A percentile compares a stretch with the other conserved stretches of the same genome.
These are phyloP conservation scores for Rambutsinella grinnellia DNA, from an alignment of 2,888 invertebrate species.

Conservation along the genomic window DNA sequence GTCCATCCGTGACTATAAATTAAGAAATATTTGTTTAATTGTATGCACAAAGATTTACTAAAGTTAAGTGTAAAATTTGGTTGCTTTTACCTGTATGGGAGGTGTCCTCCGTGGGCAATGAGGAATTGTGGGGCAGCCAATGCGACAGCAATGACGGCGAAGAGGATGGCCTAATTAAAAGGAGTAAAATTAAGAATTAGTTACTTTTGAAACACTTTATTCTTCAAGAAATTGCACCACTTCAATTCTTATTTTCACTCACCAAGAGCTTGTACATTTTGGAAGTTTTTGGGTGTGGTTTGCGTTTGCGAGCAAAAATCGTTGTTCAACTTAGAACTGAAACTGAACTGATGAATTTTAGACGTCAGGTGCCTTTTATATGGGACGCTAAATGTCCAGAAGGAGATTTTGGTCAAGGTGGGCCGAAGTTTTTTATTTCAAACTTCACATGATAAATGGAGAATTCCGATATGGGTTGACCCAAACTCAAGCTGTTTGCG, in stretches of 20 bases:
- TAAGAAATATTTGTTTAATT: background rate
- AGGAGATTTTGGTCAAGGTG: conserved; percentile 8
- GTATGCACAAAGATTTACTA: background rate
- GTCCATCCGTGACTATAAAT: conserved; percentile 43
- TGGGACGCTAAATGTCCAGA: conserved; percentile 7
- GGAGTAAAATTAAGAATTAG: conserved; percentile 1
- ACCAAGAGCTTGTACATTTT: conserved; percentile 56
- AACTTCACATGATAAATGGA: background rate
- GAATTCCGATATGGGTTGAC: conserved; percentile 7
- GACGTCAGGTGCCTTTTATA: conserved; percentile 24
- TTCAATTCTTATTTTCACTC: conserved; percentile 8
- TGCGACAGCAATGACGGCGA: conserved; percentile 58
- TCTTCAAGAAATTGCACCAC: background rate
- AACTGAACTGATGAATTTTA: conserved; percentile 26
- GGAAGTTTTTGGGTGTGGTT: conserved; percentile 36
- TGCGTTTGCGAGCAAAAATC: conserved; percentile 34
- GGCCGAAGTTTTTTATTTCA: background rate
- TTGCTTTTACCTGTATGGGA: conserved; percentile 45
- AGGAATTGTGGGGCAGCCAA: conserved; percentile 60
- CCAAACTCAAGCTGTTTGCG: conserved; percentile 1
- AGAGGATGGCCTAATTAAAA: conserved; percentile 48
- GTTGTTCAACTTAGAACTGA: conserved; percentile 37
- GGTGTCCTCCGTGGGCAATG: conserved; percentile 21
- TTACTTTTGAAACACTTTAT: background rate
- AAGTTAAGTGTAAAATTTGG: background rate